These are phyloP conservation scores for Trichomycterus rosablanca DNA, from an alignment of 2,113 vertebrate species.

Conservation along the genomic window DNA sequence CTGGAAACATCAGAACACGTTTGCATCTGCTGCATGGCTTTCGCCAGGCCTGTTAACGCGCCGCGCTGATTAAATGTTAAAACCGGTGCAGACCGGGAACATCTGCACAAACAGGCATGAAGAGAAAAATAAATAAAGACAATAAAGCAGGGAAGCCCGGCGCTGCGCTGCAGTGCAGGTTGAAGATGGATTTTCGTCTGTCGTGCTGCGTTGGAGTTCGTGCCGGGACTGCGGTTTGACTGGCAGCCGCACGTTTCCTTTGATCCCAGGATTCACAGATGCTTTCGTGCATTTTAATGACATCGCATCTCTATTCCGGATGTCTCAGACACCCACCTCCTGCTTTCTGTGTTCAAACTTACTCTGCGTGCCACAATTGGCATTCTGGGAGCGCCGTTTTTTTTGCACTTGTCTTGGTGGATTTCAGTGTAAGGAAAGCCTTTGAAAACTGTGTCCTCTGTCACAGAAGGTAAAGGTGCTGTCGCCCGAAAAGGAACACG, in stretches of 20 bases:
- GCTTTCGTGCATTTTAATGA: conserved; percentile 61
- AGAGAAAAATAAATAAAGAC: conserved; percentile 12
- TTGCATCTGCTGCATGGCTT: not conserved
- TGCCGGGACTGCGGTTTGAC: conserved; percentile 45
- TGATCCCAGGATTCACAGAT: conserved; percentile 61
- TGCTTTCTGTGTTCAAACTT: conserved; percentile 40
- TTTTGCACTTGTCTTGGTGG: conserved; percentile 51
- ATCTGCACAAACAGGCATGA: not conserved
- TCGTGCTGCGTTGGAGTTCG: conserved; percentile 44
- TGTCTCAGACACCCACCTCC: conserved; percentile 35
- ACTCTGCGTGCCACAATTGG: conserved; percentile 58
- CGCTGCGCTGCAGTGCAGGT: not conserved
- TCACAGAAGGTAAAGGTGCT: no score
- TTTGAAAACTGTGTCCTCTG: conserved; percentile 61
- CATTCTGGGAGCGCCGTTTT: conserved; percentile 52
- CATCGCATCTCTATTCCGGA: conserved; percentile 57
- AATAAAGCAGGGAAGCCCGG: conserved; percentile 15
- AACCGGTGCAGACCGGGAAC: conserved; percentile 21
- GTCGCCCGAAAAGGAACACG: no score
- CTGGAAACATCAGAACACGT: not conserved
- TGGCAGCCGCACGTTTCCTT: conserved; percentile 52
- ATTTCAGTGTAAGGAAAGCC: conserved; percentile 56
- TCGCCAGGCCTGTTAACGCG: not conserved
- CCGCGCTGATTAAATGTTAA: conserved; percentile 9
- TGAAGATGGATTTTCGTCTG: conserved; percentile 14